Conservation (phyloP, 2,797 vertebrate species). For the Phoebastria nigripes region DNA sequence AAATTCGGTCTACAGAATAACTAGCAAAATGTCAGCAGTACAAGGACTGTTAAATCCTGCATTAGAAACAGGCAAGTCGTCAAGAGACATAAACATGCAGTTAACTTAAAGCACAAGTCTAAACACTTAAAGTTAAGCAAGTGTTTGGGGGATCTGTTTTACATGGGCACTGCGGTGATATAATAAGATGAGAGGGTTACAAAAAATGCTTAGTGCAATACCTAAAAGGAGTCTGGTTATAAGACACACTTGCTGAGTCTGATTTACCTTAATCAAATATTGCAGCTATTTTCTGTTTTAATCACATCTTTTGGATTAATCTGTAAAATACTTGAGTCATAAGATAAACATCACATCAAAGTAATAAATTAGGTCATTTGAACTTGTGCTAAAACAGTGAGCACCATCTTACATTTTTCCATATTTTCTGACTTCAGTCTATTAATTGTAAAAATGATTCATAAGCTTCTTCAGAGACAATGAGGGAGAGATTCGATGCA, state of each 20-base stretch:
- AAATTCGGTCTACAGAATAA: neutral
- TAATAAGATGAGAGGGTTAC: neutral
- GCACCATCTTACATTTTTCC: neutral
- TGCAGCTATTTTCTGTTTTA: neutral
- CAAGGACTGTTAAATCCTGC: neutral
- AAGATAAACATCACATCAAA: neutral
- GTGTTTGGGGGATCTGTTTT: neutral
- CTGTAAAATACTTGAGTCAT: neutral
- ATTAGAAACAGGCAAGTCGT: neutral
- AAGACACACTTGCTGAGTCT: neutral
- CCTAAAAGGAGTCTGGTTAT: neutral
- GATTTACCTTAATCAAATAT: neutral
- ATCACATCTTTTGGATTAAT: neutral
- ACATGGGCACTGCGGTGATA: neutral
- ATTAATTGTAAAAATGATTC: neutral
- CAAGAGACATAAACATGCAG: neutral
- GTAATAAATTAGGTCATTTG: neutral
- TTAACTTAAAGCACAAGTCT: neutral
- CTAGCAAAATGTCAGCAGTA: neutral
- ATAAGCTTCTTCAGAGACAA: neutral
- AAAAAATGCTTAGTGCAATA: neutral
- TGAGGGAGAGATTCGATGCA: neutral
- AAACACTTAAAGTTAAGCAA: neutral
- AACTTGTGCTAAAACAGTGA: neutral
- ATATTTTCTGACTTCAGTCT: neutral